phyloP scores from a whole-genome alignment of 2,797 vertebrate species.

The Poeciliopsis gracilis region DNA sequence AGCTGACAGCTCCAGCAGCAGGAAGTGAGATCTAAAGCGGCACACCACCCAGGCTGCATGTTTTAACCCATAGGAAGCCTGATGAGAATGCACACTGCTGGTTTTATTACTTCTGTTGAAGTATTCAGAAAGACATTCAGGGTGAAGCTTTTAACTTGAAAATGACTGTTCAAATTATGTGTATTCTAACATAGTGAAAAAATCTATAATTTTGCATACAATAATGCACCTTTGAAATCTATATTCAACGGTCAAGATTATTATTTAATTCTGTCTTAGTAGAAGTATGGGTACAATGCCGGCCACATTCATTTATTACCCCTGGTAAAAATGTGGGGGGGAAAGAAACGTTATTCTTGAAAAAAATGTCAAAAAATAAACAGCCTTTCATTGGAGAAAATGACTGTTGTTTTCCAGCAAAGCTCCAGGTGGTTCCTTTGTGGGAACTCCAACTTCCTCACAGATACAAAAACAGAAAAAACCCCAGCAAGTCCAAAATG shows the following conservation, averaged over 20 bases:
- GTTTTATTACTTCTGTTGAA: neutral
- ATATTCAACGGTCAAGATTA: neutral
- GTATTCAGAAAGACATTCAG: neutral
- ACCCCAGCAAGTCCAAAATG: neutral
- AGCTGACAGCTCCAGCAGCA: neutral
- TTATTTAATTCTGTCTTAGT: neutral
- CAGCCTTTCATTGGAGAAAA: neutral
- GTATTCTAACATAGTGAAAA: neutral
- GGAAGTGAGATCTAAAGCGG: conserved; percentile 1
- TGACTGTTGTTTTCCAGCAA: neutral
- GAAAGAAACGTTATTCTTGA: neutral
- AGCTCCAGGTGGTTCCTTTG: neutral
- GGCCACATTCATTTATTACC: neutral
- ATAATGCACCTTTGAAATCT: neutral
- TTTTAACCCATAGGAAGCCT: conserved; percentile 9
- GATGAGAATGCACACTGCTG: neutral
- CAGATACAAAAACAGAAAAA: neutral
- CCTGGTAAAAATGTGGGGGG: neutral
- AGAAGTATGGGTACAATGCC: neutral
- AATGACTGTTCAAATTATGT: neutral
- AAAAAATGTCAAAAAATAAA: neutral
- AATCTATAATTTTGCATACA: neutral
- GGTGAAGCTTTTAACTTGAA: neutral
- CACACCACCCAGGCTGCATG: conserved; percentile 8
- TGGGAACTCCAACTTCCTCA: neutral